Base-by-base conservation (phyloP, 2,797 vertebrate species). In the Lagodon rhomboides region DNA sequence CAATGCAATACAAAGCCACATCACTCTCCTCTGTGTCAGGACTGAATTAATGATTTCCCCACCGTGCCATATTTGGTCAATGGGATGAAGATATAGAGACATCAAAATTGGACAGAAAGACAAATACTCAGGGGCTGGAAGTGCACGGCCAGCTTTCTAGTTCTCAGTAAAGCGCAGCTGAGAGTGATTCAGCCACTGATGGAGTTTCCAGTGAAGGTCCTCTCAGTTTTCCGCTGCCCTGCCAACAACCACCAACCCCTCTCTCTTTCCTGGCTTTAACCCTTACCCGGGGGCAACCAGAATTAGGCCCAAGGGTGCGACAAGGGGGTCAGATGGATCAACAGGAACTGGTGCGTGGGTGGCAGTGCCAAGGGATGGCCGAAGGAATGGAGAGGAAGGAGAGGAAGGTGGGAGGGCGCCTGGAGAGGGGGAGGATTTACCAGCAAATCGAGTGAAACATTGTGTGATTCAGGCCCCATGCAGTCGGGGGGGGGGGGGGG, bases 161-260 rank as follows among this genome's bases (percentile, higher is more conserved):
- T 86, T 88, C 87, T 85, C 79, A 70, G 77, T 70, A 51, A 87
- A 79, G 83, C 61, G 44, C 91, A 93, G 87, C 91, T 93, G 91
- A 94, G 87, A 90, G 82, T 86, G 89, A 92, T 93, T 93, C 96
- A 94, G 95, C 93, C 89, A 62, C 94, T 95, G 93, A 96, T 95
- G 93, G 94, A 95, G 93, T 97, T 97, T 97, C 96, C 97, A 97
- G 96, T 78, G 86, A 92, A 95, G 94, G 94, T 91, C 96, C 92
- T 95, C 94, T 95, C 93, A 89, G 80, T 87, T 94, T 92, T 90
- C 90, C 74, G 58, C 86, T 75, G 58, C 61, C 60, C 69, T 93
- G 93, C 92, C 92, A 94, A 90, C 83, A 93, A 91, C 88, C 92
- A 87, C 87, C 90, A 92, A 85, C 78, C 86, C 82, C 80, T 84